These are phyloP conservation scores for Zaprionus bogoriensis DNA, from an alignment of 2,888 invertebrate genomes.

Conservation along the genomic window DNA sequence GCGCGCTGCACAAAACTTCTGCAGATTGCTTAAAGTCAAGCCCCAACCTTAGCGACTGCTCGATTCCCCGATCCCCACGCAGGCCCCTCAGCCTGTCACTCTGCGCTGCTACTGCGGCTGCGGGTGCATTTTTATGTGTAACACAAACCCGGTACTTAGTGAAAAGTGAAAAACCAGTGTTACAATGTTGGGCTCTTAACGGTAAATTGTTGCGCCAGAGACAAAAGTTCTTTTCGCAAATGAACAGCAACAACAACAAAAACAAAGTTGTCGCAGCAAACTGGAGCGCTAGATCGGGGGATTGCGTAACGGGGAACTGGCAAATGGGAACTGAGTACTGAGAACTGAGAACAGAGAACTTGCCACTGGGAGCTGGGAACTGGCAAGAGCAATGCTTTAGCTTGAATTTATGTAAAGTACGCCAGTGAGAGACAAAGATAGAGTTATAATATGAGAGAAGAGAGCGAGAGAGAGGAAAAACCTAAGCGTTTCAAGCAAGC, in stretches of 20 bases:
- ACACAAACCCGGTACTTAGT: slow-evolving; percentile 71
- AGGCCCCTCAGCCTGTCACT: background rate
- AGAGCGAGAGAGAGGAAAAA: background rate
- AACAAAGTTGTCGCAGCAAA: slow-evolving; percentile 43
- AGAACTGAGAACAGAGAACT: slow-evolving; percentile 16
- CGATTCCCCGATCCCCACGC: background rate
- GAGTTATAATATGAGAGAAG: background rate
- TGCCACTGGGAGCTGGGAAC: slow-evolving; percentile 55
- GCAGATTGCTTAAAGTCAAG: slow-evolving; percentile 50
- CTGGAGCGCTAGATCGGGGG: slow-evolving; percentile 2
- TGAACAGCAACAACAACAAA: slow-evolving; percentile 49
- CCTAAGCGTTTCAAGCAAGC: too few relatives aligned
- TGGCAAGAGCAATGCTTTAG: slow-evolving; percentile 70
- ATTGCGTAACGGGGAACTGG: slow-evolving; percentile 4
- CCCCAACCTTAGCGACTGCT: background rate
- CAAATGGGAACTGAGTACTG: slow-evolving; percentile 3
- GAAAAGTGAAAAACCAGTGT: slow-evolving; percentile 75
- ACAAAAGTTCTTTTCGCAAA: slow-evolving; percentile 59
- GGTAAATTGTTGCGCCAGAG: slow-evolving; percentile 70
- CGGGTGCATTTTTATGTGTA: slow-evolving; percentile 57
- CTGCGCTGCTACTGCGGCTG: background rate
- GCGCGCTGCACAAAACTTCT: slow-evolving; percentile 58
- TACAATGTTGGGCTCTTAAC: slow-evolving; percentile 72
- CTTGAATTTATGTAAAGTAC: slow-evolving; percentile 71
- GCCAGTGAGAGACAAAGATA: slow-evolving; percentile 37